Base-by-base conservation (phyloP, 2,797 vertebrate species). In the Alcedo atthis region DNA sequence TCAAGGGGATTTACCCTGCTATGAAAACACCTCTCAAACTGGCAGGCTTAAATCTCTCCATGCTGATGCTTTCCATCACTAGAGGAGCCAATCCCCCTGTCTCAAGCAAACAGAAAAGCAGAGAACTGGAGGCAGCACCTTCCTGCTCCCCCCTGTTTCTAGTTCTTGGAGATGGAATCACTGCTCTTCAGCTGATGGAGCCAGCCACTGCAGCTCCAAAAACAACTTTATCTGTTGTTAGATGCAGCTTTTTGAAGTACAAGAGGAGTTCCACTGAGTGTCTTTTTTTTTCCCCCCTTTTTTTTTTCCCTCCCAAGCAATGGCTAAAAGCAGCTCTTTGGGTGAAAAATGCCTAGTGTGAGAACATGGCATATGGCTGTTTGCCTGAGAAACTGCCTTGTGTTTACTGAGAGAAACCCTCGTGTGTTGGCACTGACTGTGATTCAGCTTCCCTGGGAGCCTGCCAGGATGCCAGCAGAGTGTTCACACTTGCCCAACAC, bases 361-460 rank as follows among this genome's bases (percentile, higher is more conserved):
- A 90, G 87, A 87, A 94, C 8, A 42, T 20, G 48, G 85, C 94
- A 96, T 91, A 96, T 95, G 96, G 92, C 81, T 3, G 6, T 79
- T 88, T 92, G 87, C 95, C 94, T 77, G 53, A 88, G 87, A 91
- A 90, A 21, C 74, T 61, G 64, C 48, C 85, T 93, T 40, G 11
- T 94, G 81, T 95, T 96, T 94, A 77, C 87, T 82, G 91, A 81
- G 51, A 94, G 79, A 78, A 78, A 84, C 28, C 51, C 55, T 81
- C 81, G 87, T 81, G 70, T 95, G 93, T 83, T 93, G 93, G 91
- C 91, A 81, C 70, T 92, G 63, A 15, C 55, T 77, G 87, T 86
- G 84, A 86, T 84, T 95, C 91, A 90, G 91, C 90, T 94, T 80
- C 85, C 89, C 88, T 95, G 96, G 85, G 85, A 95, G 88, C 61